A percentile compares a stretch with the other conserved stretches of the same genome.
These are phyloP conservation scores for Latrodectus elegans DNA, from an alignment of 2,888 invertebrate species.

Conservation along the genomic window DNA sequence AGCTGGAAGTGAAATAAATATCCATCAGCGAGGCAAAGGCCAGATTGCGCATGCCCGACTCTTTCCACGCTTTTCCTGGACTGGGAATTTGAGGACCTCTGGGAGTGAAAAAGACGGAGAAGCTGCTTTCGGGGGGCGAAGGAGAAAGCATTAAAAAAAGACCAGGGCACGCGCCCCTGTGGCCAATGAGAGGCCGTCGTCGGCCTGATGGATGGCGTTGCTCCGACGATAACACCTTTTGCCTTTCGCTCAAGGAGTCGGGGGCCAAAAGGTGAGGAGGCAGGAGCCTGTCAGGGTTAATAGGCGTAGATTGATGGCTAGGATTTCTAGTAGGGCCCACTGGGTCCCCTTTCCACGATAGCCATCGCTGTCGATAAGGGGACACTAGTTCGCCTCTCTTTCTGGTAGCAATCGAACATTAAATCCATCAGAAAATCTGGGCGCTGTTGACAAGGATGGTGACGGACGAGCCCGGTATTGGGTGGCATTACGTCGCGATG, in stretches of 20 bases:
- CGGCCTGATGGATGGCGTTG: slow-evolving; percentile 63
- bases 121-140: slow-evolving; percentile 31
- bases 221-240: slow-evolving; percentile 68
- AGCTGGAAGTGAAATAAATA: slow-evolving; percentile 37
- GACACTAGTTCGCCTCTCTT: slow-evolving; percentile 48
- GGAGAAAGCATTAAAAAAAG: slow-evolving; percentile 28
- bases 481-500: slow-evolving; percentile 55
- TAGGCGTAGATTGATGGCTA: slow-evolving; percentile 69
- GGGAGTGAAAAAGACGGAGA: slow-evolving; percentile 41
- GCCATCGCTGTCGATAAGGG: slow-evolving; percentile 63
- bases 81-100: slow-evolving; percentile 51
- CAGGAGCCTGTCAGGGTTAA: slow-evolving; percentile 69
- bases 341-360: slow-evolving; percentile 57
- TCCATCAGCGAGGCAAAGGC: slow-evolving; percentile 24
- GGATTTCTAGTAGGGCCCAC: slow-evolving; percentile 58
- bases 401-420: slow-evolving; percentile 67
- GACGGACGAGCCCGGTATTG: slow-evolving; percentile 66
- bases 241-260: slow-evolving; percentile 50
- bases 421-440: slow-evolving; percentile 69
- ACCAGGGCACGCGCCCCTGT: slow-evolving; percentile 64
- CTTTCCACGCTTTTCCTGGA: slow-evolving; percentile 27
- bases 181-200: slow-evolving; percentile 63
- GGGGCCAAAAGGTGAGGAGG: slow-evolving; percentile 67
- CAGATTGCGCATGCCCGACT: slow-evolving; percentile 43
- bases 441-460: slow-evolving; percentile 66